Conservation (phyloP, 2,888 invertebrate genomes). For the Drymonia ruficornis region DNA sequence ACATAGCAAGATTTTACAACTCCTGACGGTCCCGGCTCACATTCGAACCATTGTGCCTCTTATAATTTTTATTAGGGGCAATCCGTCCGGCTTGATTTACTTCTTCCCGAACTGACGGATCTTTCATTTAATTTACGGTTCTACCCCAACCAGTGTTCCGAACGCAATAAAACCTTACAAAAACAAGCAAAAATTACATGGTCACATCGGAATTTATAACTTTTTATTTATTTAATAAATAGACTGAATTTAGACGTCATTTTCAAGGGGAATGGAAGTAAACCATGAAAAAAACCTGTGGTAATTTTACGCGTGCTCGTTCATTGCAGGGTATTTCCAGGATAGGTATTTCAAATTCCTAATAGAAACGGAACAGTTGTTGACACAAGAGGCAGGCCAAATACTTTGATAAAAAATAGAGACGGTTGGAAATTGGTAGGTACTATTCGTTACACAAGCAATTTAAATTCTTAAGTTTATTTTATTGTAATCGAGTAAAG, state of each 20-base stretch:
- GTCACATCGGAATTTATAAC: conserved; percentile 46
- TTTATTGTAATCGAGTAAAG: too few relatives aligned
- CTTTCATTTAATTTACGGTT: conserved; percentile 83
- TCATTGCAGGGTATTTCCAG: too few relatives aligned
- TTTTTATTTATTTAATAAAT: conserved; percentile 36
- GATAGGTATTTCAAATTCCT: too few relatives aligned
- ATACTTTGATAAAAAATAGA: too few relatives aligned
- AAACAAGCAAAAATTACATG: conserved; percentile 79
- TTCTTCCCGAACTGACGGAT: conserved; percentile 84
- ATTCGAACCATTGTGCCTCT: conserved; percentile 82
- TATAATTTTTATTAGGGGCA: conserved; percentile 85
- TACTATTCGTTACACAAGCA: too few relatives aligned
- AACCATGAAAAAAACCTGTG: too few relatives aligned
- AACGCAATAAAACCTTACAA: conserved; percentile 77
- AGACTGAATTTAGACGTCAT: conserved; percentile 8
- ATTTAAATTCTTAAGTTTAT: too few relatives aligned
- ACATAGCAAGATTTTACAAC: conserved; percentile 82
- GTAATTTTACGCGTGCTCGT: too few relatives aligned
- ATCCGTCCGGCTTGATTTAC: conserved; percentile 84
- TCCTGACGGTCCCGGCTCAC: conserved; percentile 79
- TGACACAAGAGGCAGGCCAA: too few relatives aligned
- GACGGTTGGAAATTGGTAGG: too few relatives aligned
- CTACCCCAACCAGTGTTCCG: conserved; percentile 76
- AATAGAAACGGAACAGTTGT: not conserved
- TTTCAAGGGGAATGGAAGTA: too few relatives aligned